Evolutionary conservation across 2,113 vertebrate genomes (phyloP).

Genomic region (Crotalus viridis): DNA sequence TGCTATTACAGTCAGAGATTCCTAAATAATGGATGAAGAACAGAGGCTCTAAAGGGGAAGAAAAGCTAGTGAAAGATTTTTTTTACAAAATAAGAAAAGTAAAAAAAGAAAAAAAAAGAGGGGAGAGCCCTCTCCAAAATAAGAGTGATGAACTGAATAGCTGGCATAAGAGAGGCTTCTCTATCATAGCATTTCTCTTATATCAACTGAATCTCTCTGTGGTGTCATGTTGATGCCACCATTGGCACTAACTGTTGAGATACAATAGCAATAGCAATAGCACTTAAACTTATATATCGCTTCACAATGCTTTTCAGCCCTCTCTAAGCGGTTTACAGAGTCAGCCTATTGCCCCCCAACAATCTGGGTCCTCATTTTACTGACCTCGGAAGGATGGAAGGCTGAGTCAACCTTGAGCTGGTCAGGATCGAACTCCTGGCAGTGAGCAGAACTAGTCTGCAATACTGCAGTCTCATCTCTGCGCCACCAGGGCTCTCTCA

Average conservation of each 20-base stretch:
- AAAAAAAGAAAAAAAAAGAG: constrained; percentile 9
- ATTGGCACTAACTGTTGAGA: neutral
- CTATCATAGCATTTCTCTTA: neutral
- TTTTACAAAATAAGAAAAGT: constrained; percentile 13
- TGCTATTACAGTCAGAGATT: constrained; percentile 84
- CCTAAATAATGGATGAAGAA: constrained; percentile 88
- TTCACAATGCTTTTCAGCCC: neutral
- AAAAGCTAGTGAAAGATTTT: neutral
- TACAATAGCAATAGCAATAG: accelerated
- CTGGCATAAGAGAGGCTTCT: neutral
- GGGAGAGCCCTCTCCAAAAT: constrained; percentile 29
- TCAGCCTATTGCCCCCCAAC: neutral
- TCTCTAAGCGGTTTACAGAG: neutral
- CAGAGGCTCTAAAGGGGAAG: constrained; percentile 70
- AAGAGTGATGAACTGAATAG: constrained; percentile 2
- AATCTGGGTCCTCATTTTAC: neutral
- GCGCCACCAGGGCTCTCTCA: too few relatives aligned
- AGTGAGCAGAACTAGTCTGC: neutral
- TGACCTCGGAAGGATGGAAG: neutral
- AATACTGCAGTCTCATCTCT: neutral
- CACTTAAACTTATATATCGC: neutral
- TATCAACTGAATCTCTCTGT: accelerated
- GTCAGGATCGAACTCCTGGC: neutral
- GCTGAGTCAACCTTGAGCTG: neutral
- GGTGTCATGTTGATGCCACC: neutral